These are phyloP conservation scores for Chymomyza fuscimana DNA, from an alignment of 2,888 invertebrate genomes.

Conservation along the genomic window DNA sequence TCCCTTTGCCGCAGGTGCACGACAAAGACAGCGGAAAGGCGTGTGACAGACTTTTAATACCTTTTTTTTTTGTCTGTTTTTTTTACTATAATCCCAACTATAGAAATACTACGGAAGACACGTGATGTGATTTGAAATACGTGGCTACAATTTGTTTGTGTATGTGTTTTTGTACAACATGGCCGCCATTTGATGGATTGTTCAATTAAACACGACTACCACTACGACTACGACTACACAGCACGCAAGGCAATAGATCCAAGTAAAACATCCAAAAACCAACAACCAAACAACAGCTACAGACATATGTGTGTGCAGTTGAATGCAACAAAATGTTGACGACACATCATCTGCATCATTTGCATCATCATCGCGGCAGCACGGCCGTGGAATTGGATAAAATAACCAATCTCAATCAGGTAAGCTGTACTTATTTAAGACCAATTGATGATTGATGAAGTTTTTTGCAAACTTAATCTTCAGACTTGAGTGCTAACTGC, in stretches of 20 bases:
- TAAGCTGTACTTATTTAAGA: slow-evolving; percentile 39
- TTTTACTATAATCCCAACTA: slow-evolving; percentile 29
- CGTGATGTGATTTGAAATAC: slow-evolving; percentile 52
- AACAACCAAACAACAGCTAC: slow-evolving; percentile 21
- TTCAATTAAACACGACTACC: slow-evolving; percentile 30
- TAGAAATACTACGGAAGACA: not conserved
- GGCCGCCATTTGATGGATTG: slow-evolving; percentile 50
- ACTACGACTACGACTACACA: not conserved
- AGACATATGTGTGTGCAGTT: slow-evolving; percentile 49
- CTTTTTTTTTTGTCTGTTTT: not conserved
- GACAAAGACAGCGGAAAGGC: too few relatives aligned
- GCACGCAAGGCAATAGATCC: not conserved
- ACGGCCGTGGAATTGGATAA: slow-evolving; percentile 78
- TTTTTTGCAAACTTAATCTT: not conserved
- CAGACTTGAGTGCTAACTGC: not conserved
- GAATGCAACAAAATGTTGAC: slow-evolving; percentile 77
- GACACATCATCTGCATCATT: slow-evolving; percentile 78
- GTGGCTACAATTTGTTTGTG: slow-evolving; percentile 37
- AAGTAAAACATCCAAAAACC: slow-evolving; percentile 17
- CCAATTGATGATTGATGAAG: too few relatives aligned
- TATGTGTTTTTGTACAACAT: slow-evolving; percentile 13
- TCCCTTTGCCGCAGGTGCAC: not conserved
- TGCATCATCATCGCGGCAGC: slow-evolving; percentile 79
- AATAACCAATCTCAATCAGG: slow-evolving; percentile 79
- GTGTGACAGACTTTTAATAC: not conserved